Evolutionary conservation across 2,797 vertebrate species (phyloP).

Genomic region (Silurus lanzhouensis): DNA sequence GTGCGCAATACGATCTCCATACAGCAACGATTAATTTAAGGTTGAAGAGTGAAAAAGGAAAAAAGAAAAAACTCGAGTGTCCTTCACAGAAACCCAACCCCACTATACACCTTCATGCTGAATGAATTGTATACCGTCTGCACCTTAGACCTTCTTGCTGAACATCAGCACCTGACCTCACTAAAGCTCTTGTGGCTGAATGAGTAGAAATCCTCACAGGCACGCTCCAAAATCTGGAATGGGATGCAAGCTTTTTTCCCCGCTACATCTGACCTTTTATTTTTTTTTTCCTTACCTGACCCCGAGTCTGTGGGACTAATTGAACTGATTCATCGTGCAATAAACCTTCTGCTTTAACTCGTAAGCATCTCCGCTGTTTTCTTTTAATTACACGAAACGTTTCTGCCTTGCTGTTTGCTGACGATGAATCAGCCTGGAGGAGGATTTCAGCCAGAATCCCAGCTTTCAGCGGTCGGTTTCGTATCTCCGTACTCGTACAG

Average conservation of each 20-base stretch:
- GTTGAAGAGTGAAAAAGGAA: neutral
- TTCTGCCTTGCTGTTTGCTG: slow-evolving; percentile 19
- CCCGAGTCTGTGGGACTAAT: neutral
- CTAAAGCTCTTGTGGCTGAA: neutral
- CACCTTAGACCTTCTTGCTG: too few species aligned
- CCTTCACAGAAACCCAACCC: neutral
- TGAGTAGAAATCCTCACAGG: neutral
- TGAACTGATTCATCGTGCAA: neutral
- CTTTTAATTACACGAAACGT: slow-evolving; percentile 5
- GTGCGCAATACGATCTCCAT: neutral
- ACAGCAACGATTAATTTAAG: neutral
- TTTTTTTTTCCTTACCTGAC: neutral
- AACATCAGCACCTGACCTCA: neutral
- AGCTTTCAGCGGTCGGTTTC: slow-evolving; percentile 49
- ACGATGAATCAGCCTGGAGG: slow-evolving; percentile 29
- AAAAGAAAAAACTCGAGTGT: neutral
- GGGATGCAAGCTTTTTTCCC: neutral
- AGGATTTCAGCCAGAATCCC: slow-evolving; percentile 44
- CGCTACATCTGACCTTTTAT: too few species aligned
- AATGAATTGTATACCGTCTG: neutral
- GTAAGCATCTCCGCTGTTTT: neutral
- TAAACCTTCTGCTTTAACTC: slow-evolving; percentile 5
- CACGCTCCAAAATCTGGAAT: neutral
- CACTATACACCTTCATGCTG: neutral
- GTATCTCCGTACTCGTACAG: slow-evolving; percentile 44